phyloP scores from a whole-genome alignment of 2,888 invertebrate genomes.

The Philhelius pedissequus region DNA sequence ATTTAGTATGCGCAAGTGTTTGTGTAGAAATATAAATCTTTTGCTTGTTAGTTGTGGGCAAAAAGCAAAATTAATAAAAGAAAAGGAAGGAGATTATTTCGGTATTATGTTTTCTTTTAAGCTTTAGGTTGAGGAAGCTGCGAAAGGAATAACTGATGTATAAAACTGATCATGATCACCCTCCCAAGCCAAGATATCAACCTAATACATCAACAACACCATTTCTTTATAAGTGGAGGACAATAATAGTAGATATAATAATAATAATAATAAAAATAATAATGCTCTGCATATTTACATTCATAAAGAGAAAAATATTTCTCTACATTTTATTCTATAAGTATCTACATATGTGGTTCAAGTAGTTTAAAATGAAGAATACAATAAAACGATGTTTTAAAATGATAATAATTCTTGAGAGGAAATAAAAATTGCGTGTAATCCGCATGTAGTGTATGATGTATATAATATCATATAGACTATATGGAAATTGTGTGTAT shows the following conservation, averaged over 20 bases:
- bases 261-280: conserved; percentile 42
- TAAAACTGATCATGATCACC: conserved; percentile 9
- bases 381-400: conserved; percentile 58
- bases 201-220: not conserved
- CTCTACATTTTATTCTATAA: conserved; percentile 49
- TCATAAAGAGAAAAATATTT: conserved; percentile 46
- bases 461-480: not conserved
- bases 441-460: not conserved
- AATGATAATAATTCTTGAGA: conserved; percentile 54
- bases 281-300: conserved; percentile 56
- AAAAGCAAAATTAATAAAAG: conserved; percentile 28
- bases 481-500: not conserved
- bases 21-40: conserved; percentile 27
- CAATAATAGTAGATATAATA: conserved; percentile 59
- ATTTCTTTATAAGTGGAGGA: conserved; percentile 41
- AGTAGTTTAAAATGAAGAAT: conserved; percentile 52
- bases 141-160: conserved; percentile 36
- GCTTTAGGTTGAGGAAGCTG: conserved; percentile 16
- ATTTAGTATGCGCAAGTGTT: conserved; percentile 32
- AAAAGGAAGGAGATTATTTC: conserved; percentile 25
- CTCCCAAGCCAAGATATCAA: conserved; percentile 6
- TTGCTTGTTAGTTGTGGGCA: conserved; percentile 12
- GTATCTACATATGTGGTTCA: too few species aligned
- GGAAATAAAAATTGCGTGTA: conserved; percentile 58
- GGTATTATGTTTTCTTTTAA: conserved; percentile 13